A percentile compares a stretch with the other conserved stretches of the same genome.
phyloP scores from a whole-genome alignment of 1,140 invertebrate genomes.

The Zaprionus davidi region DNA sequence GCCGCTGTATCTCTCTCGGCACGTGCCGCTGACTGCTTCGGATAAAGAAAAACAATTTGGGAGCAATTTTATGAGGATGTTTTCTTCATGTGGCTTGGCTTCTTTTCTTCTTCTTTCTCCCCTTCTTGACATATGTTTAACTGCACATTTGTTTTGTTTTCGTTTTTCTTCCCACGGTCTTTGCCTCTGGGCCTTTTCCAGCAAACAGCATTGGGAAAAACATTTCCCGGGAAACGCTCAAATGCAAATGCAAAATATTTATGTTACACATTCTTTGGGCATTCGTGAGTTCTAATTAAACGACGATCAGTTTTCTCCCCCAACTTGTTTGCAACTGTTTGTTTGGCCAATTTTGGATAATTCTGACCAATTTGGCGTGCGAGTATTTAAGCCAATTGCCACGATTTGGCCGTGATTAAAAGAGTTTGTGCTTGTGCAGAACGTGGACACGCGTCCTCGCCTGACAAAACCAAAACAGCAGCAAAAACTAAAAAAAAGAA shows the following conservation, averaged over 20 bases:
- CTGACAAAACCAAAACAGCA: background rate
- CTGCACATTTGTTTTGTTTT: conserved; percentile 47
- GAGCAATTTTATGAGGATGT: conserved; percentile 56
- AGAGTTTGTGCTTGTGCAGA: conserved; percentile 38
- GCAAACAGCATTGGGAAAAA: conserved; percentile 47
- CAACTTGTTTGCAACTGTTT: conserved; percentile 44
- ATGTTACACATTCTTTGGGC: conserved; percentile 59
- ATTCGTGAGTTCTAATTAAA: conserved; percentile 39
- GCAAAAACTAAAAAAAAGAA: conserved; percentile 34
- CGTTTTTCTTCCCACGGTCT: conserved; percentile 63
- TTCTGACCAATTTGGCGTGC: conserved; percentile 10
- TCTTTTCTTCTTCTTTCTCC: background rate
- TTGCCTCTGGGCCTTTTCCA: conserved; percentile 1
- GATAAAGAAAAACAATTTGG: conserved; percentile 37
- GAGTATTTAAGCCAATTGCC: conserved; percentile 39
- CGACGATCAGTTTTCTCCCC: background rate
- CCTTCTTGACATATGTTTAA: conserved; percentile 39
- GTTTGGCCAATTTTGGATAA: background rate
- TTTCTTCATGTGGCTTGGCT: conserved; percentile 23
- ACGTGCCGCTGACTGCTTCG: conserved; percentile 51
- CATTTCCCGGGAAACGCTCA: conserved; percentile 65
- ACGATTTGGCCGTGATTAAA: conserved; percentile 22
- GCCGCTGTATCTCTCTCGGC: conserved; percentile 12
- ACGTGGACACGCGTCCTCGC: conserved; percentile 59
- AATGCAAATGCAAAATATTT: conserved; percentile 66